Conservation (phyloP, 2,797 vertebrate species). For the Varecia variegata region DNA sequence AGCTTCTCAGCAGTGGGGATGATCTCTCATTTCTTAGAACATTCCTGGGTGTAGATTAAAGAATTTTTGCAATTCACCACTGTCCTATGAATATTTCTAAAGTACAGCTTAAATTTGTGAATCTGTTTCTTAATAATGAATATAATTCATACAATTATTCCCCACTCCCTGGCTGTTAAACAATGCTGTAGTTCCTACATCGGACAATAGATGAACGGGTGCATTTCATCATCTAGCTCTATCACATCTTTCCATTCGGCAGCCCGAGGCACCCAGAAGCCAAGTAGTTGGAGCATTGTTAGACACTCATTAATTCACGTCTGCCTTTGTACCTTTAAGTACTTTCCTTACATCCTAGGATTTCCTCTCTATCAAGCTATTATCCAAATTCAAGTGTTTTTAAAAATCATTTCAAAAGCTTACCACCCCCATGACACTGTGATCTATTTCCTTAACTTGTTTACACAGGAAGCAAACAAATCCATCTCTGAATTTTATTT, state of each 20-base stretch:
- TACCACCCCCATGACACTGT: background rate
- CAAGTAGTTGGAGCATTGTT: fast-evolving
- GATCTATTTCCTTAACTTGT: background rate
- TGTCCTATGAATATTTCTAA: background rate
- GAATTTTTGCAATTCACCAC: background rate
- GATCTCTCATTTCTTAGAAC: background rate
- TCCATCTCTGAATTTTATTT: background rate
- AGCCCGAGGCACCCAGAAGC: background rate
- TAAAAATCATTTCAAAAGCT: background rate
- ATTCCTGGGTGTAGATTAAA: background rate
- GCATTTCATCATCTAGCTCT: background rate
- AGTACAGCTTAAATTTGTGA: background rate
- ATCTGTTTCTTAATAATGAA: background rate
- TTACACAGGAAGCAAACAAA: background rate
- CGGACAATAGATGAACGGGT: background rate
- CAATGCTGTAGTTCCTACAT: background rate
- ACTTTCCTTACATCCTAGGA: background rate
- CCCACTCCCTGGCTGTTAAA: background rate
- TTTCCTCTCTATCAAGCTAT: background rate
- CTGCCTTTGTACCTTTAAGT: background rate
- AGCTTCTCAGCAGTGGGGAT: background rate
- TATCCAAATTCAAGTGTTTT: background rate
- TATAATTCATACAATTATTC: background rate
- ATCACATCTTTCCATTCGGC: background rate
- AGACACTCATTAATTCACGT: background rate